These are phyloP conservation scores for Onychostruthus taczanowskii DNA, from an alignment of 2,113 vertebrate species.

Conservation along the genomic window DNA sequence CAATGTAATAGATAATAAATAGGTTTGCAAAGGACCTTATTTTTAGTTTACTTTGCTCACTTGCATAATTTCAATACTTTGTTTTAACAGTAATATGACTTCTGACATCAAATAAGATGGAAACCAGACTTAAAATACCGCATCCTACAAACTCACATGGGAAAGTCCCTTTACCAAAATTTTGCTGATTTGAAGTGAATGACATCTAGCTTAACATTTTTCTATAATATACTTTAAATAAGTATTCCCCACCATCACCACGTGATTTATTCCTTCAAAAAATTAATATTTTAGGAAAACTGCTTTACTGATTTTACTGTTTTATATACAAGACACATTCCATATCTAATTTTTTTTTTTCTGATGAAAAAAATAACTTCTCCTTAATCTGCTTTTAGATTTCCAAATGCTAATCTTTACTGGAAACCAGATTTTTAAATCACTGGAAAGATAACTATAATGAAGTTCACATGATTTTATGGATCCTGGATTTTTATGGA, in stretches of 20 bases:
- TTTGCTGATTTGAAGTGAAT: background rate
- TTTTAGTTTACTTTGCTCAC: background rate
- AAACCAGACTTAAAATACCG: background rate
- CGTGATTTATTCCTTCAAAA: background rate
- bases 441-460: background rate
- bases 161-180: background rate
- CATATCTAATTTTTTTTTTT: background rate
- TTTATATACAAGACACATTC: background rate
- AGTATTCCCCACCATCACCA: background rate
- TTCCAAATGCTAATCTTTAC: background rate
- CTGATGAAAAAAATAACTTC: background rate
- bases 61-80: background rate
- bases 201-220: background rate
- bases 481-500: background rate
- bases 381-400: background rate
- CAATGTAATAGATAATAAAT: background rate
- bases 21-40: background rate
- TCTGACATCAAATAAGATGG: background rate
- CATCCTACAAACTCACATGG: background rate
- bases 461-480: background rate
- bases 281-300: background rate
- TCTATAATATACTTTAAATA: background rate
- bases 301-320: background rate
- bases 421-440: background rate
- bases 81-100: background rate